Base-by-base conservation (phyloP, 2,797 vertebrate species). In the Margarornis squamiger region DNA sequence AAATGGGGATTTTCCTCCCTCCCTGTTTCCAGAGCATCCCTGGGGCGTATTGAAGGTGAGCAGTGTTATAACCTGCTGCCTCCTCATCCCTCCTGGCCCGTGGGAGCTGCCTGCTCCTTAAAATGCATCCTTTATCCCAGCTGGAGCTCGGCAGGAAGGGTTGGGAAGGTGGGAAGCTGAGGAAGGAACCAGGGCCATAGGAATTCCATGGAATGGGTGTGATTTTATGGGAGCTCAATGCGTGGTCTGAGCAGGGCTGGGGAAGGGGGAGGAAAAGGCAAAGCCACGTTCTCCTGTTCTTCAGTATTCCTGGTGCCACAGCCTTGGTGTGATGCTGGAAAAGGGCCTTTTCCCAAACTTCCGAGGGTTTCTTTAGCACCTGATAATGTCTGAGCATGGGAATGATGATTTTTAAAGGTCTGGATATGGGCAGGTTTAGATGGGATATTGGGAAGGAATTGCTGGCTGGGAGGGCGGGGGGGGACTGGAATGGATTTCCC, bases 271-370 rank as follows among this genome's bases (percentile, higher is more conserved):
- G 1, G 4, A 23, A 29, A 3, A 2, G 12, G 13, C n/a, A 41
- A 51, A 79, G 26, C 18, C 1, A 0, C 4, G 2, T 7, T n/a
- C 5, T 58, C 10, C 19, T 48, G 5, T 34, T 46, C 21, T 70
- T 80, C 16, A 12, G 39, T 32, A 13, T 3, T 43, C 20, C 20
- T 32, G 10, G 22, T 57, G 43, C 22, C 49, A 57, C 18, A 62
- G 17, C n/a, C 11, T 26, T 20, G 45, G 24, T 16, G 36, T 51
- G 54, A 57, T 5, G 26, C 8, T 81, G 68, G 29, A 39, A 59
- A 71, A 51, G 26, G 55, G 30, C 9, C 6, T 76, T 83, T 34
- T 30, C 16, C 15, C 26, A 14, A 8, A 22, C 7, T 86, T 30
- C 20, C n/a, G 14, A 14, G 36, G 29, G 11, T 57, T 77, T 43